Evolutionary conservation across 2,113 vertebrate species (phyloP).

Genomic region (Aldabrachelys gigantea): DNA sequence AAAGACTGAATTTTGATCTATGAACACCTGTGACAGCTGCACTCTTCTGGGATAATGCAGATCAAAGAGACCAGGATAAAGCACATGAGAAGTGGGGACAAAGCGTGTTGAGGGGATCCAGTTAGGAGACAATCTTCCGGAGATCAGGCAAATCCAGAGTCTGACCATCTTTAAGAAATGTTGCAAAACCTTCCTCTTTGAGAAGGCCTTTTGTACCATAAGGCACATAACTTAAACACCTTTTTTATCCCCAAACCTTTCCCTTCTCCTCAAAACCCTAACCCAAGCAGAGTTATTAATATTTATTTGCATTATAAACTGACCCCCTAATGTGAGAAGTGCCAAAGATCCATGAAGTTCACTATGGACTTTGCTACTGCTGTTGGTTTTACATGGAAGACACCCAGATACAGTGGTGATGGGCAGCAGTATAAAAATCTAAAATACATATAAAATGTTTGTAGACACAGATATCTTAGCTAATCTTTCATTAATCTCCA

Average conservation of each 20-base stretch:
- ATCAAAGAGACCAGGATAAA: not conserved
- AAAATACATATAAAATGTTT: not conserved
- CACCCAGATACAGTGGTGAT: not conserved
- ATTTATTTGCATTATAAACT: not conserved
- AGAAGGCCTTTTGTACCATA: not conserved
- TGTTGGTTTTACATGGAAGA: not conserved
- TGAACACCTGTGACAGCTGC: rapidly evolving
- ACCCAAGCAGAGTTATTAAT: not conserved
- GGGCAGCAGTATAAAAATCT: not conserved
- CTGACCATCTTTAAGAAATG: rapidly evolving
- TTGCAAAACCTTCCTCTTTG: not conserved
- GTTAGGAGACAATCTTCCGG: rapidly evolving
- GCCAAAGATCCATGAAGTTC: rapidly evolving
- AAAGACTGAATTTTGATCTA: not conserved
- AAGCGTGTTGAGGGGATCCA: rapidly evolving
- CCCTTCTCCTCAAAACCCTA: not conserved
- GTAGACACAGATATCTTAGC: not conserved
- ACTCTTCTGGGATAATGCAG: not conserved
- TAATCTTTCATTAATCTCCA: not conserved
- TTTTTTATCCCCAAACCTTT: not conserved
- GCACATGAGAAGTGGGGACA: not conserved
- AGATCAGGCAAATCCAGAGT: rapidly evolving
- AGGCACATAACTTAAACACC: not conserved
- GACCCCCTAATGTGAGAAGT: rapidly evolving
- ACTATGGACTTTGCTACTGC: not conserved